phyloP scores from a whole-genome alignment of 2,888 invertebrate species.

The Troides aeacus region DNA sequence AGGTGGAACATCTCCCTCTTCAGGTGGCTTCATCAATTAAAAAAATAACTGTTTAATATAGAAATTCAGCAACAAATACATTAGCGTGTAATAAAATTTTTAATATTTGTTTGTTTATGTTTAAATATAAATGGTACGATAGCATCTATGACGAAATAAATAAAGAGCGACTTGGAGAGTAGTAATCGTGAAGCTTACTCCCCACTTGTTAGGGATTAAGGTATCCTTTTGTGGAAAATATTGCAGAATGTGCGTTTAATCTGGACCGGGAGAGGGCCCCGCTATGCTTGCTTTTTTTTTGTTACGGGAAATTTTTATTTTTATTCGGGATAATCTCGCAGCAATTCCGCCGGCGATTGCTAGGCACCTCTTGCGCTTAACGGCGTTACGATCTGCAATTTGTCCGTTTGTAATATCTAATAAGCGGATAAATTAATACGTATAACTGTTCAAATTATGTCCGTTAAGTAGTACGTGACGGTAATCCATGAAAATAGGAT shows the following conservation, averaged over 20 bases:
- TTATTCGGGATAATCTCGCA: conserved; percentile 59
- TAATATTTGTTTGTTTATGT: too few relatives aligned
- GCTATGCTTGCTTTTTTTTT: conserved; percentile 68
- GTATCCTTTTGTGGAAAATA: conserved; percentile 78
- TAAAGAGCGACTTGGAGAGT: conserved; percentile 50
- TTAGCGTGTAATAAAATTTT: too few relatives aligned
- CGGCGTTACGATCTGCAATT: conserved; percentile 34
- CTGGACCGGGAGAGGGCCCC: conserved; percentile 55
- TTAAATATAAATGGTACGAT: not conserved
- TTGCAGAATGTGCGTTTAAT: conserved; percentile 78
- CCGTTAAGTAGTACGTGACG: conserved; percentile 7
- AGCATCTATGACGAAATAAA: not conserved
- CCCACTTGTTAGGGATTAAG: conserved; percentile 77
- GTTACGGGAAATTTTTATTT: conserved; percentile 56
- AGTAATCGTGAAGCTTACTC: conserved; percentile 57
- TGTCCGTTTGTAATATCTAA: conserved; percentile 37
- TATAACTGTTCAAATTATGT: conserved; percentile 15
- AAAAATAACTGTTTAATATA: too few relatives aligned
- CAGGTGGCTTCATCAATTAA: too few relatives aligned
- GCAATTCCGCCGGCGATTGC: conserved; percentile 52
- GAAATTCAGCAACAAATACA: too few relatives aligned
- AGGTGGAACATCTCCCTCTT: too few relatives aligned
- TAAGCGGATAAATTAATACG: conserved; percentile 36
- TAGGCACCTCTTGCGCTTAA: conserved; percentile 38
- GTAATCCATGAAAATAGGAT: conserved; percentile 3